Evolutionary conservation across 2,888 invertebrate species (phyloP).

Genomic region (Tholera decimalis): DNA sequence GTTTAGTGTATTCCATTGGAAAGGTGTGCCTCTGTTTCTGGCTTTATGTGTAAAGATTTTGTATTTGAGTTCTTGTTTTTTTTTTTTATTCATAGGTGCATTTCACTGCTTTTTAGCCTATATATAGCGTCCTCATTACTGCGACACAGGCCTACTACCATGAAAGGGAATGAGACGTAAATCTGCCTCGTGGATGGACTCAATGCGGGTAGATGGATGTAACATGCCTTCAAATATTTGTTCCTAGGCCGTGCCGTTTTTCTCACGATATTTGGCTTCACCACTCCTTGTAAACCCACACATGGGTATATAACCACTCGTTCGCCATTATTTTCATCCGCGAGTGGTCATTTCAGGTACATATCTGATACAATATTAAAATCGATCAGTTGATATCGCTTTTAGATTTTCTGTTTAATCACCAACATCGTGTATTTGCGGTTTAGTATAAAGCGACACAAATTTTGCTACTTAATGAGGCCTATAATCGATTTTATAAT

Average conservation of each 20-base stretch:
- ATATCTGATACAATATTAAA: slow-evolving; percentile 27
- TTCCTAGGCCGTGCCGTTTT: no score
- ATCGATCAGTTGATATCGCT: slow-evolving; percentile 18
- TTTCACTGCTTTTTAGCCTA: no score
- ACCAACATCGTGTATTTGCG: slow-evolving; percentile 33
- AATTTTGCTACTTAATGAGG: slow-evolving; percentile 48
- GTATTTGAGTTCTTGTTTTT: not conserved
- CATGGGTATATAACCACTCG: no score
- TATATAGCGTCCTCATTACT: no score
- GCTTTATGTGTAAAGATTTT: slow-evolving; percentile 13
- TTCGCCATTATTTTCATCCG: not conserved
- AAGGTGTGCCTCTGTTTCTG: slow-evolving; percentile 20
- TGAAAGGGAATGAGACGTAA: no score
- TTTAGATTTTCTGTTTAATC: slow-evolving; percentile 39
- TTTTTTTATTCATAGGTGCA: not conserved
- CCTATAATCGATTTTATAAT: slow-evolving; percentile 47
- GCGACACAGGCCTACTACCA: no score
- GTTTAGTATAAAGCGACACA: slow-evolving; percentile 45
- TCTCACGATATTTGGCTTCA: no score
- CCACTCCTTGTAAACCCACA: no score
- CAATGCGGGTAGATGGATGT: no score
- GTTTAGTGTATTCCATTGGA: slow-evolving; percentile 49
- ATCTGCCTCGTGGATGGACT: no score
- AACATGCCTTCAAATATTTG: no score
- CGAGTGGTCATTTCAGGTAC: not conserved